phyloP scores from a whole-genome alignment of 2,888 invertebrate species.

The Pasiphila rectangulata region DNA sequence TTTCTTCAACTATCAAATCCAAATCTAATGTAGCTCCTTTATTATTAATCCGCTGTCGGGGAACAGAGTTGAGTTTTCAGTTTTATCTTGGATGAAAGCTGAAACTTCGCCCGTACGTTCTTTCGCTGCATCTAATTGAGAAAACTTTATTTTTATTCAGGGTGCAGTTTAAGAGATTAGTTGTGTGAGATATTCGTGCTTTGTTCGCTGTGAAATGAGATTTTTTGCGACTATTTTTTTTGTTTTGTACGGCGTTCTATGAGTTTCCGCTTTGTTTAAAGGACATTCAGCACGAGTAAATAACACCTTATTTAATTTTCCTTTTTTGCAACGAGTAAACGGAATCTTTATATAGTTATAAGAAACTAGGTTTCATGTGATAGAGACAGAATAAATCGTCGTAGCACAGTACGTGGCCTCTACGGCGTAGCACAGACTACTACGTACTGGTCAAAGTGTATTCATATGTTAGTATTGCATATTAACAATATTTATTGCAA shows the following conservation, averaged over 20 bases:
- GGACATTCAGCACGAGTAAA: conserved; percentile 16
- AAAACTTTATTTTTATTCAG: conserved; percentile 61
- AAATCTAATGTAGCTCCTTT: conserved; percentile 49
- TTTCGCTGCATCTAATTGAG: conserved; percentile 65
- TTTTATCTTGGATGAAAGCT: conserved; percentile 67
- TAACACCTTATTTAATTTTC: conserved; percentile 15
- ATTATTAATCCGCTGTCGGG: conserved; percentile 64
- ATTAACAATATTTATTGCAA: no score
- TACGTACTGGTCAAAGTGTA: no score
- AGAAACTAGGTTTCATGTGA: background rate
- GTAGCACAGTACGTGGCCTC: no score
- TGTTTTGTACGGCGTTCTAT: conserved; percentile 10
- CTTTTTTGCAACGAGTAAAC: conserved; percentile 6
- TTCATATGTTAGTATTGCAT: no score
- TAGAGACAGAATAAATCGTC: no score
- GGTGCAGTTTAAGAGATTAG: conserved; percentile 54
- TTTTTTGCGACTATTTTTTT: conserved; percentile 23
- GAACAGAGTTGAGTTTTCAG: conserved; percentile 54
- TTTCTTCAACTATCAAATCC: conserved; percentile 26
- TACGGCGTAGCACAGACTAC: no score
- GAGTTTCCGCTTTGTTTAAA: conserved; percentile 23
- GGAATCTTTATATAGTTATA: conserved; percentile 1
- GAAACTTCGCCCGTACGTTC: conserved; percentile 64
- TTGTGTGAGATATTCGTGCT: conserved; percentile 39
- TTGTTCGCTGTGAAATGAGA: conserved; percentile 29